Base-by-base conservation (phyloP, 2,888 invertebrate species). In the Yponomeuta sedellus region DNA sequence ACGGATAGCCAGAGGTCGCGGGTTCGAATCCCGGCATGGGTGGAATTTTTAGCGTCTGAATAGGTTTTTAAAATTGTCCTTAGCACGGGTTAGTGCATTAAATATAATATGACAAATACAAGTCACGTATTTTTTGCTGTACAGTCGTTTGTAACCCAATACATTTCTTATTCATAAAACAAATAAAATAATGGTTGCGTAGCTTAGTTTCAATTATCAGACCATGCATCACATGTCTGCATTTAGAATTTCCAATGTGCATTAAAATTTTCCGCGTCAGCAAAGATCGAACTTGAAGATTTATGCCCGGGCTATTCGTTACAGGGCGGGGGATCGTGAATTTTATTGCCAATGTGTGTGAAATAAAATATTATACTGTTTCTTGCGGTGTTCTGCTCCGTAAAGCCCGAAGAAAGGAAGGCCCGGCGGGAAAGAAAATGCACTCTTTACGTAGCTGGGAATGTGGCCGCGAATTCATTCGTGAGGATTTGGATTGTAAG, bases 341-440 rank as follows among this genome's bases (percentile, higher is more conserved):
- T 61, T 61, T 61, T 61, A 61, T 59, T 22, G 59, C 28, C 25
- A 28, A 61, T 25, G 61, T 52, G 44, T 52, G 61, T 3, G 28
- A 61, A 61, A 61, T 61, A 61, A 61, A 61, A 61, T 61, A 61
- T 61, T 52, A 52, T 52, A 52, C 44, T 52, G 44, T 34, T 34
- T 34, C 12, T 16, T 52, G 44, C 16, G 44, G 44, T 52, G 12
- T 52, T 52, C 44, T 52, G 44, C 44, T 52, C 44, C 16, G 44
- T 52, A 52, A 52, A 52, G 44, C 44, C 44, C 44, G 44, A 16
- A 52, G 44, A 52, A 52, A 52, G 44, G 44, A 52, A 52, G 16
- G 44, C 16, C 16, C 44, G 44, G 44, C 16, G 44, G 16, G 44
- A 52, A 16, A 52, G 44, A 52, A 16, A 52, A 52, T 52, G 44